A percentile compares a stretch with the other conserved stretches of the same genome.
These are phyloP conservation scores for Tachysurus vachellii DNA, from an alignment of 2,113 vertebrate genomes.

Conservation along the genomic window DNA sequence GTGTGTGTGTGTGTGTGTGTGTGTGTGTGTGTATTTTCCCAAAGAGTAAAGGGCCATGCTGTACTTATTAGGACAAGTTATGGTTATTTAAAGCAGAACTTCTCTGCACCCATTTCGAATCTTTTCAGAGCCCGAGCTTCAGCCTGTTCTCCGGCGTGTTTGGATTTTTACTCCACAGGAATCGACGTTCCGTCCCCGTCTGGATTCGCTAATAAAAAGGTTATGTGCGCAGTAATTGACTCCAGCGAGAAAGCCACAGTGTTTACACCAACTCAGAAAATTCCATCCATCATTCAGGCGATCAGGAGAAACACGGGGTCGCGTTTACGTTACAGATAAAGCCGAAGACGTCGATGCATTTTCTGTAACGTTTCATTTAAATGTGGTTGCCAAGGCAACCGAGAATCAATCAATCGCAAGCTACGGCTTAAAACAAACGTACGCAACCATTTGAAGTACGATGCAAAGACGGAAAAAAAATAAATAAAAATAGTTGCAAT, in stretches of 20 bases:
- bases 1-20: slow-evolving; percentile 6
- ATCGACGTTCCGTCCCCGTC: neutral
- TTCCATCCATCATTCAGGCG: neutral
- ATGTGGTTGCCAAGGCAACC: neutral
- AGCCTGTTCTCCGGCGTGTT: neutral
- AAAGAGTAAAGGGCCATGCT: neutral
- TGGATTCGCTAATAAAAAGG: slow-evolving; percentile 9
- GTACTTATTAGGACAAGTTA: neutral
- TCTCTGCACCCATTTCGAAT: neutral
- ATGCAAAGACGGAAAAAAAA: no score
- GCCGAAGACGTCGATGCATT: neutral
- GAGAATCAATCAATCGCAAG: neutral
- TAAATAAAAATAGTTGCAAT: no score
- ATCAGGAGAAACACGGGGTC: neutral
- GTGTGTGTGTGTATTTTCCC: neutral
- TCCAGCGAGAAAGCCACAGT: neutral
- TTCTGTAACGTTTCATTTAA: neutral
- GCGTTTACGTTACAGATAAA: no score
- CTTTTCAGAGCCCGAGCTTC: neutral
- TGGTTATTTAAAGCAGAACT: neutral
- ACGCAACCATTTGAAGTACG: no score
- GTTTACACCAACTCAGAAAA: neutral
- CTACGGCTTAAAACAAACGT: no score
- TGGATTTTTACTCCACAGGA: neutral
- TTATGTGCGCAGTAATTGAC: neutral